These are phyloP conservation scores for Gadopsis bispinosus DNA, from an alignment of 2,797 vertebrate genomes.

Conservation along the genomic window DNA sequence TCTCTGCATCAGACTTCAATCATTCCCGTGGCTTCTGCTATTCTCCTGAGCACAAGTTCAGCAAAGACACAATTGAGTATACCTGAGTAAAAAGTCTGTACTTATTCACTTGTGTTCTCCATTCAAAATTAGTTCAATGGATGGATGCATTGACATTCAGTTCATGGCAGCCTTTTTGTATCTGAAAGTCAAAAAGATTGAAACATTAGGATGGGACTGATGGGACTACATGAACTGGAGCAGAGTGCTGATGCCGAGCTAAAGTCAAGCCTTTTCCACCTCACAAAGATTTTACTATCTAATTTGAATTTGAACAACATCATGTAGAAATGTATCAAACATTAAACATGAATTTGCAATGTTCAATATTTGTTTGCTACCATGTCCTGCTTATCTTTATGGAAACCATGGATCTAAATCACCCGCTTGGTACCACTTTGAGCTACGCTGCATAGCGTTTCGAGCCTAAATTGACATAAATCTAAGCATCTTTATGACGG, in stretches of 20 bases:
- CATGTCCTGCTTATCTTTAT: not conserved
- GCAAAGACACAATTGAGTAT: not conserved
- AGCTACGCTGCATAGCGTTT: not conserved
- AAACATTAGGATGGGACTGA: conserved; percentile 9
- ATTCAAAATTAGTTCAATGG: not conserved
- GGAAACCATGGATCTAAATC: not conserved
- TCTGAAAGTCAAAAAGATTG: conserved; percentile 7
- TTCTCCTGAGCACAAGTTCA: not conserved
- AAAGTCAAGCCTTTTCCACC: not conserved
- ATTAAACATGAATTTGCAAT: not conserved
- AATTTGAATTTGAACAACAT: not conserved
- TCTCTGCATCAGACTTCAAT: not conserved
- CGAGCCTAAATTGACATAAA: not conserved
- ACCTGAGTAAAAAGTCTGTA: not conserved
- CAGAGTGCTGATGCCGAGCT: not conserved
- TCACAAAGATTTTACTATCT: not conserved
- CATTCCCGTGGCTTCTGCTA: not conserved
- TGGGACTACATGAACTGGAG: not conserved
- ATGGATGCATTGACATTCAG: conserved; percentile 18
- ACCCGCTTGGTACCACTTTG: not conserved
- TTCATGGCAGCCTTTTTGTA: not conserved
- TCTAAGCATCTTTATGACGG: not conserved
- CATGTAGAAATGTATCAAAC: not conserved
- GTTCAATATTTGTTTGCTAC: not conserved
- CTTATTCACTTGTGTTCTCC: conserved; percentile 5